A percentile compares a stretch with the other conserved stretches of the same genome.
phyloP scores from a whole-genome alignment of 2,888 invertebrate genomes.

The Pheosia gnoma region DNA sequence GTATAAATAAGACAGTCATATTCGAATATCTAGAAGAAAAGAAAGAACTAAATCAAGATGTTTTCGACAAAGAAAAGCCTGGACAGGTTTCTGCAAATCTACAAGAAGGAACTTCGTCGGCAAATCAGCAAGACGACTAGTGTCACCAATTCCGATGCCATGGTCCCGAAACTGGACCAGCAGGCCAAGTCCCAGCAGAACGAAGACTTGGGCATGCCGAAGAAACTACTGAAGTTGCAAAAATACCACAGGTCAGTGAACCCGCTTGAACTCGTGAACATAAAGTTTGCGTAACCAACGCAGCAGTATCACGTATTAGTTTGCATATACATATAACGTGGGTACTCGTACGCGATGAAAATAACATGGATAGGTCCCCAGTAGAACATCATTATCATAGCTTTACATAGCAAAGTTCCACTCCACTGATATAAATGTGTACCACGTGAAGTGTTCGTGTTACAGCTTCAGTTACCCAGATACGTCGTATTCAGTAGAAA shows the following conservation, averaged over 20 bases:
- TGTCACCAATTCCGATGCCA: slow-evolving; percentile 84
- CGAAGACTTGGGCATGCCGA: slow-evolving; percentile 71
- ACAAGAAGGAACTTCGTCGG: slow-evolving; percentile 75
- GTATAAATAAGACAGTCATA: slow-evolving; percentile 12
- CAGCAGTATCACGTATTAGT: slow-evolving; percentile 41
- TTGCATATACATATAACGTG: slow-evolving; percentile 28
- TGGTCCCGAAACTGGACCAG: slow-evolving; percentile 79
- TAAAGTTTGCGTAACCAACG: slow-evolving; percentile 59
- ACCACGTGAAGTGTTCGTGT: slow-evolving; percentile 29
- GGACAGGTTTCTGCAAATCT: slow-evolving; percentile 68
- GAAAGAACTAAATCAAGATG: slow-evolving; percentile 51
- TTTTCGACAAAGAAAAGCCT: slow-evolving; percentile 71
- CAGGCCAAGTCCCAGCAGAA: slow-evolving; percentile 57
- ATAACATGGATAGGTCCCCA: slow-evolving; percentile 14
- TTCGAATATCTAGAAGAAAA: neutral
- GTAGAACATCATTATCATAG: slow-evolving; percentile 11
- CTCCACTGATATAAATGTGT: slow-evolving; percentile 19
- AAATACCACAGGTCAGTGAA: slow-evolving; percentile 85
- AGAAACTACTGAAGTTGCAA: slow-evolving; percentile 80
- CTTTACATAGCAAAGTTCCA: slow-evolving; percentile 13
- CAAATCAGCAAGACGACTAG: slow-evolving; percentile 85
- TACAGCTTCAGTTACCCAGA: slow-evolving; percentile 15
- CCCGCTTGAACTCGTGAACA: slow-evolving; percentile 53
- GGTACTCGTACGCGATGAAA: slow-evolving; percentile 21
- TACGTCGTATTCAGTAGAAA: slow-evolving; percentile 8